Evolutionary conservation across 1,140 invertebrate genomes (phyloP).

Genomic region (Trachelipus rathkii): DNA sequence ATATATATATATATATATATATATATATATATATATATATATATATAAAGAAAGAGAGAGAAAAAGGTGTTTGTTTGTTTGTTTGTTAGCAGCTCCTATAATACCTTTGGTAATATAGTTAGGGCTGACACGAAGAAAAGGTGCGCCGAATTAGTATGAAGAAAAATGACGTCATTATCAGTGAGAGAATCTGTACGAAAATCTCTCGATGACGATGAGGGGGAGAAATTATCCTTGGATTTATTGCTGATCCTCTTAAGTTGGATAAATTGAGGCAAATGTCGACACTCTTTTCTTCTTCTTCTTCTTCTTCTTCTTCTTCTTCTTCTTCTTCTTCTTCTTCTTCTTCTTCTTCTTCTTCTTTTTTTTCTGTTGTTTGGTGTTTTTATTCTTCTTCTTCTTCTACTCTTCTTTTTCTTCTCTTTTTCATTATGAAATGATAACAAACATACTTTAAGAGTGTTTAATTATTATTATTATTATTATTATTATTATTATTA

Average conservation of each 20-base stretch:
- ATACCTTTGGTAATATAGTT: neutral
- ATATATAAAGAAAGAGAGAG: neutral
- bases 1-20: constrained; percentile 13
- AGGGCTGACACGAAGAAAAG: neutral
- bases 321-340: no score
- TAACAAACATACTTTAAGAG: no score
- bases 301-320: no score
- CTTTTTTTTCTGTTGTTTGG: no score
- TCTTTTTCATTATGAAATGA: no score
- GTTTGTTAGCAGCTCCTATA: neutral
- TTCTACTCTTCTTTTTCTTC: no score
- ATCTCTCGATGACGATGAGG: neutral
- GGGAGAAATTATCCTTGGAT: constrained; percentile 9
- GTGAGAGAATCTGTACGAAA: no score
- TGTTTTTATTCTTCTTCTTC: no score
- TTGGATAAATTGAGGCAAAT: constrained; percentile 1
- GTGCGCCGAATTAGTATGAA: neutral
- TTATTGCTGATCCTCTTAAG: constrained; percentile 4
- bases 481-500: no score
- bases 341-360: no score
- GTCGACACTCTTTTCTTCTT: neutral
- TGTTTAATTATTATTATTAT: no score
- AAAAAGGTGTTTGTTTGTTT: neutral
- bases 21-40: neutral
- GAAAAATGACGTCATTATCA: neutral